Conservation (phyloP, 2,797 vertebrate species). For the Premnoplex brunnescens region DNA sequence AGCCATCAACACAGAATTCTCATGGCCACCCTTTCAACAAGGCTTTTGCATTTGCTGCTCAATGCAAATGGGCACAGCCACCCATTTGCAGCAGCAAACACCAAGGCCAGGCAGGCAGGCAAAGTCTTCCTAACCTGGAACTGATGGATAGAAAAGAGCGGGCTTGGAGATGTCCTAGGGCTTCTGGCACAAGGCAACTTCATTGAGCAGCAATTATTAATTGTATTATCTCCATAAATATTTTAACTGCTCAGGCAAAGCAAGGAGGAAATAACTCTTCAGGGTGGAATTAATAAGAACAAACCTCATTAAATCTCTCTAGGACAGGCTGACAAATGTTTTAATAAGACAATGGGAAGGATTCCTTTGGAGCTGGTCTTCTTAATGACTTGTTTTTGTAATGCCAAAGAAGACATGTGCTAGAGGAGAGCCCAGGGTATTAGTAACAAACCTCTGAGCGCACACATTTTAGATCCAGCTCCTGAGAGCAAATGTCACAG, state of each 20-base stretch:
- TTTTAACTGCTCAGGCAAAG: constrained; percentile 44
- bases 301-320: constrained; percentile 61
- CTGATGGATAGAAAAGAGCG: background rate
- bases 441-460: background rate
- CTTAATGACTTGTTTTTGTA: constrained; percentile 21
- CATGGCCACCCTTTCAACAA: background rate
- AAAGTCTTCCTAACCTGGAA: background rate
- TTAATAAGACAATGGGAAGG: constrained; percentile 38
- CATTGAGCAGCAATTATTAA: constrained; percentile 42
- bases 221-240: constrained; percentile 51
- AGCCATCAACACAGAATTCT: background rate
- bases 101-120: background rate
- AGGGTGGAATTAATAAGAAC: constrained; percentile 38
- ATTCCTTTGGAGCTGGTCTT: constrained; percentile 2
- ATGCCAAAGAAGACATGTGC: background rate
- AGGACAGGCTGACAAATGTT: constrained; percentile 52
- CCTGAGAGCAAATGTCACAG: background rate
- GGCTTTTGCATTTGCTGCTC: background rate
- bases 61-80: background rate
- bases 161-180: background rate
- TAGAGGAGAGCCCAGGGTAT: background rate
- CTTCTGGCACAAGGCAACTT: background rate
- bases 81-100: background rate
- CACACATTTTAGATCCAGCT: rapidly evolving
- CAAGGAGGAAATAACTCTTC: constrained; percentile 46